Base-by-base conservation (phyloP, 2,888 invertebrate genomes). In the Mesoligia furuncula region DNA sequence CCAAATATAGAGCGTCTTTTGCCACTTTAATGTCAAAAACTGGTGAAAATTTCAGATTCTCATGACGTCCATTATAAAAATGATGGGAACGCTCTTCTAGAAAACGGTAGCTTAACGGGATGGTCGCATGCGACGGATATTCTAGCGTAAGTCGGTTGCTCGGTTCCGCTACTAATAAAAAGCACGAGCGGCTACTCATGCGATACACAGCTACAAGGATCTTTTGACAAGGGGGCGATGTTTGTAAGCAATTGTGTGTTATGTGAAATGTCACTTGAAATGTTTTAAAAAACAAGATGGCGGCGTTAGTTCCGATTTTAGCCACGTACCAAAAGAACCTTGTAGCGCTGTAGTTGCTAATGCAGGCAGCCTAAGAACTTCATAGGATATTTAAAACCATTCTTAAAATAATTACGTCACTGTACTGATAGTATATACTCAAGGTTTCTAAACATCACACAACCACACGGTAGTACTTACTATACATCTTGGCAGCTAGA, bases 401-500 rank as follows among this genome's bases (percentile, higher is more conserved):
- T 73, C 11, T 36, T 48, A 8, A 73, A 51, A 73, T 42, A 31
- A 31, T 13, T 31, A 42, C 24, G 27, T 31, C 31, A 42, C 15
- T 27, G 6, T 20, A 13, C 31, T 31, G 13, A n/a, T 31, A 31
- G 27, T 2, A 31, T 39, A 20, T n/a, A 66, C n/a, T n/a, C 36
- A 67, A 54, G 36, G n/a, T 74, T 39, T 85, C 27, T 59, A 75
- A 71, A 72, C 27, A 72, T 42, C 68, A 85, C 76, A 85, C 77
- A 73, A 57, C 0, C 68, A 70, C 77, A 73, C 69, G 0, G 77
- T 54, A 45, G 51, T 95, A 96, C 96, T 96, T 91, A 96, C 96
- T 95, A 90, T 95, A 93, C 93, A 95, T 95, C 95, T 95, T 95
- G 92, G 94, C 95, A 91, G 96, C 96, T 96, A 95, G 87, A 94